Conservation (phyloP, 2,888 invertebrate genomes). For the Pristionchus japonicus region DNA sequence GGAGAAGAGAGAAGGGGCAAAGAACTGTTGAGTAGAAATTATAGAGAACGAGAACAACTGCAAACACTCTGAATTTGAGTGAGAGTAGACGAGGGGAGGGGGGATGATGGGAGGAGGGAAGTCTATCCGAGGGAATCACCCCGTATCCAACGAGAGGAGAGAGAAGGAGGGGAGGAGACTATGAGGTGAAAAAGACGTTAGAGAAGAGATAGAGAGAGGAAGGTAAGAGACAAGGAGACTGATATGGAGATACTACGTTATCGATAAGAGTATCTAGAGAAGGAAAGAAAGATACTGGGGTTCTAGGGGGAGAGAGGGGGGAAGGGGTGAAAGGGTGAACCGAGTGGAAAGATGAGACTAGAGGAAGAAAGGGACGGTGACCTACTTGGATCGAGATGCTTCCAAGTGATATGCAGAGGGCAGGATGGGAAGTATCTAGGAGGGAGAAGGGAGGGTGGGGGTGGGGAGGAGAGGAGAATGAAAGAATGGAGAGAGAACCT, state of each 20-base stretch:
- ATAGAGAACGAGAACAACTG: conserved; percentile 22
- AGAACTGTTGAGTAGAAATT: conserved; percentile 25
- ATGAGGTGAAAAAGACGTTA: neutral
- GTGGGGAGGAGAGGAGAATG: neutral
- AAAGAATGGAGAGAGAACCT: neutral
- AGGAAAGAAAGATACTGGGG: neutral
- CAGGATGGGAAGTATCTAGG: neutral
- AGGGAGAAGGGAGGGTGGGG: neutral
- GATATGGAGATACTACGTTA: conserved; percentile 2
- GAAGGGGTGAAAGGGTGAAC: neutral
- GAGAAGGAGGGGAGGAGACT: conserved; percentile 5
- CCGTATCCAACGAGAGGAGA: neutral
- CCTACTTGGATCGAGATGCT: conserved; percentile 8
- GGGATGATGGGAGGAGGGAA: conserved; percentile 23
- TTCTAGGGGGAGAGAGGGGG: neutral
- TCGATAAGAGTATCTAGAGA: conserved; percentile 30
- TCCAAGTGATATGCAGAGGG: conserved; percentile 7
- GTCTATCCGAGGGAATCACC: neutral
- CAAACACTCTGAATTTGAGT: neutral
- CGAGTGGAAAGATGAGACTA: conserved; percentile 19
- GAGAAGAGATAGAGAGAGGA: neutral
- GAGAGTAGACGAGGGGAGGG: neutral
- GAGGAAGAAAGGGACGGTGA: conserved; percentile 44
- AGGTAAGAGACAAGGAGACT: neutral
- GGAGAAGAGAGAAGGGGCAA: neutral